These are phyloP conservation scores for Genyomyrus donnyi DNA, from an alignment of 2,113 vertebrate species.

Conservation along the genomic window DNA sequence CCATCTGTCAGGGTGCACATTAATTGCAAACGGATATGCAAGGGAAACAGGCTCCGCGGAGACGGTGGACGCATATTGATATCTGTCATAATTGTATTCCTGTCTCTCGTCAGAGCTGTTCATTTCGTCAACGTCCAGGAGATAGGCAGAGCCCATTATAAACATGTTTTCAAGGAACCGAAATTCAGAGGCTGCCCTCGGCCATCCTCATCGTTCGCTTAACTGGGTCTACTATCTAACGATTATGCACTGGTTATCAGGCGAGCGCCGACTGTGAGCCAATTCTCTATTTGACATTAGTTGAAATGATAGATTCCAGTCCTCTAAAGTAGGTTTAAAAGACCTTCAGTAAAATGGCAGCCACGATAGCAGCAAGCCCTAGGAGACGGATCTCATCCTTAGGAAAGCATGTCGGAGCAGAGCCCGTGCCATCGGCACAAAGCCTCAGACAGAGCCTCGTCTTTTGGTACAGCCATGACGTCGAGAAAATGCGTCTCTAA, in stretches of 20 bases:
- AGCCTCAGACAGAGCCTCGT: background rate
- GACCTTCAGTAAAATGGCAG: background rate
- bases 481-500: constrained; percentile 7
- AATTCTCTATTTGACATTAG: background rate
- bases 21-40: constrained; percentile 65
- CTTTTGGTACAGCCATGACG: background rate
- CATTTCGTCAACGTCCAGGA: constrained; percentile 18
- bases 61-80: constrained; percentile 60
- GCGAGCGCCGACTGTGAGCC: no score
- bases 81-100: constrained; percentile 52
- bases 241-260: background rate
- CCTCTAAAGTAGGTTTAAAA: background rate
- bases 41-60: constrained; percentile 52
- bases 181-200: background rate
- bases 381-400: background rate
- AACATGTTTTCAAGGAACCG: background rate
- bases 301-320: background rate
- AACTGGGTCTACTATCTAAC: background rate
- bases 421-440: background rate
- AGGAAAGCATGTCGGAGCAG: background rate
- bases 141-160: background rate
- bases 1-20: constrained; percentile 65
- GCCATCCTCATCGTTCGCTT: background rate
- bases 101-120: constrained; percentile 5
- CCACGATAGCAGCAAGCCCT: background rate